Percentiles rank a stretch among this genome's conserved stretches.
phyloP scores from a whole-genome alignment of 2,888 invertebrate species.

The Apamea monoglypha region DNA sequence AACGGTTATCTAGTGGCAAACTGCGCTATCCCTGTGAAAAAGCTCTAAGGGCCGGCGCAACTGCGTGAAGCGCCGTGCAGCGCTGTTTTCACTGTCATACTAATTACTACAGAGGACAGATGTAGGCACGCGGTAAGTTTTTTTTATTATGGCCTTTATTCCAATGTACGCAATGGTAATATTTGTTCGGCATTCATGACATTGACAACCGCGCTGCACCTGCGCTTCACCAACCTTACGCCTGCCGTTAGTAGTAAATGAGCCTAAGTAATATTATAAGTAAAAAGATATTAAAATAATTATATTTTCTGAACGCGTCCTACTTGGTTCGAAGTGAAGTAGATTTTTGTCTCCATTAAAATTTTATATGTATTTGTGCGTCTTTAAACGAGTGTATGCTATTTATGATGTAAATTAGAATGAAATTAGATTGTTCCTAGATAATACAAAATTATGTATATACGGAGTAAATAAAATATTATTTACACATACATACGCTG shows the following conservation, averaged over 20 bases:
- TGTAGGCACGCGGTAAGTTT: neutral
- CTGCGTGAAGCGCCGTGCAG: neutral
- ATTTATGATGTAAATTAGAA: conserved; percentile 62
- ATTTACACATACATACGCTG: conserved; percentile 70
- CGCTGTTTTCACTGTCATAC: neutral
- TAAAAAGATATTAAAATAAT: conserved; percentile 17
- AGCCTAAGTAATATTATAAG: conserved; percentile 28
- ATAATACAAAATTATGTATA: conserved; percentile 73
- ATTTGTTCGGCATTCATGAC: neutral
- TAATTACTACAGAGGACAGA: neutral
- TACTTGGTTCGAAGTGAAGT: conserved; percentile 60
- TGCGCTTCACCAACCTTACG: neutral
- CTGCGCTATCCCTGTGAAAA: neutral
- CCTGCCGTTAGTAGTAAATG: neutral
- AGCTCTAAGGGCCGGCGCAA: neutral
- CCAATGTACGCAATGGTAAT: neutral
- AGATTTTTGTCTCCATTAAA: conserved; percentile 62
- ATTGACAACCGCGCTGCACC: neutral
- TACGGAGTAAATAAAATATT: conserved; percentile 74
- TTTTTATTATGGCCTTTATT: neutral
- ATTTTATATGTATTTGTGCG: conserved; percentile 55
- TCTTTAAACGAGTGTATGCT: conserved; percentile 61
- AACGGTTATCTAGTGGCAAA: conserved; percentile 3
- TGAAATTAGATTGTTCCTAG: conserved; percentile 68
- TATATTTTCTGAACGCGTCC: conserved; percentile 43